Base-by-base conservation (phyloP, 2,113 vertebrate genomes). In the Connochaetes taurinus region DNA sequence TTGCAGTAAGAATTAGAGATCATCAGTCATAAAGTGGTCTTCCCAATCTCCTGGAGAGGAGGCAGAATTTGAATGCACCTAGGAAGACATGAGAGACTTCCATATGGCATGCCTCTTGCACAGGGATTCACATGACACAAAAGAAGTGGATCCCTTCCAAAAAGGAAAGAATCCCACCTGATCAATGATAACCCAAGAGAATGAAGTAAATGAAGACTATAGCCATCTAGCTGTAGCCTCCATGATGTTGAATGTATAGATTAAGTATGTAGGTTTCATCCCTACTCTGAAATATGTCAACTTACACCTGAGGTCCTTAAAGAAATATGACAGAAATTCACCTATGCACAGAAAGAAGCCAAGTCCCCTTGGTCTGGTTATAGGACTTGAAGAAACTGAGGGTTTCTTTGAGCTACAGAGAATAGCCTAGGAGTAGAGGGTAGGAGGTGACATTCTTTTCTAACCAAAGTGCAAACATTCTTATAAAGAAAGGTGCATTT, bases 401-500 rank as follows among this genome's bases (percentile, higher is more conserved):
- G 16, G 45, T 92, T 97, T 91, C 53, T 40, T 3, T 94, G 78
- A 97, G 78, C 45, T 55, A 29, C 1, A 43, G 45, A 93, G 62
- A 87, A 83, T 36, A 80, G 64, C 40, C 86, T 87, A 23, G 64
- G 25, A 86, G 67, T 2, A 21, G 29, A 47, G 33, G 57, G 25
- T n/a, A 23, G 45, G 50, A 89, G 52, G 84, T 31, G 43, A 45
- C 93, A 98, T 97, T 98, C 93, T 97, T 98, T 92, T 71, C 95
- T 64, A 97, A 52, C 53, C 62, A 91, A 91, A 97, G 58, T 71
- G 15, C 97, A 98, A 97, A 97, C 81, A 95, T 29, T 93, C 92
- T 97, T 91, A 85, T 50, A 97, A 96, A 95, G 93, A 84, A 90
- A 91, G 78, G 74, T 92, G 96, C 93, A 93, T 97, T 98, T 97